Evolutionary conservation across 2,797 vertebrate species (phyloP), one percentile per base, ranked within the genome.

Genomic region (Aulostomus chinensis): DNA sequence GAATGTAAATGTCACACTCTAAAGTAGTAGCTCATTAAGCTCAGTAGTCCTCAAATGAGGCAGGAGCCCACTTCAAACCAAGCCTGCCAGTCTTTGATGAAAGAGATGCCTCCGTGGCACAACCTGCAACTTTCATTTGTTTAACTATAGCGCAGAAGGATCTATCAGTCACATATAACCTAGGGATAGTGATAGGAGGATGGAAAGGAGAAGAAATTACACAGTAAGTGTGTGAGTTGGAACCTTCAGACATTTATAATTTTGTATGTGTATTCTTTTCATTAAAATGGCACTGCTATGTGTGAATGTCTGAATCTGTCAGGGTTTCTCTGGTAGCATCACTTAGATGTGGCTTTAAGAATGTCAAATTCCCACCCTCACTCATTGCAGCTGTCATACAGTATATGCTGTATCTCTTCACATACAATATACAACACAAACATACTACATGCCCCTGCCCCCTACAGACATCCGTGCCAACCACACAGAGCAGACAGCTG

Each of bases 161-260:
- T 83, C 57, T 70, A 75, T 85, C 79, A 59, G 60, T 86, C 80
- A 84, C 60, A 83, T 55, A 80, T 68, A 76, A 81, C 66, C 62
- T 34, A 58, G 32, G 60, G 57, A 73, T 58, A 65, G 50, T 49
- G 59, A 62, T 48, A 46, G 61, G 68, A 30, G 39, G 43, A 5
- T 28, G 54, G 59, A 42, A 55, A 39, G 50, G 37, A 35, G 50
- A 31, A 25, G 32, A 14, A 58, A 70, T 65, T 37, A 50, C 60
- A 36, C 20, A 13, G 12, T 9, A 33, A 24, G 8, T 8, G 22
- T 24, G 22, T 24, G 58, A 59, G 32, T n/a, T 26, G 38, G 61
- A 36, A 52, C 63, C 45, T 72, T 48, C 20, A 70, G 41, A 58
- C 61, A 60, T 54, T 62, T 76, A 47, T 26, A 35, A 28, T 18